These are phyloP conservation scores for Ptyas mucosa DNA, from an alignment of 2,113 vertebrate species.

Conservation along the genomic window DNA sequence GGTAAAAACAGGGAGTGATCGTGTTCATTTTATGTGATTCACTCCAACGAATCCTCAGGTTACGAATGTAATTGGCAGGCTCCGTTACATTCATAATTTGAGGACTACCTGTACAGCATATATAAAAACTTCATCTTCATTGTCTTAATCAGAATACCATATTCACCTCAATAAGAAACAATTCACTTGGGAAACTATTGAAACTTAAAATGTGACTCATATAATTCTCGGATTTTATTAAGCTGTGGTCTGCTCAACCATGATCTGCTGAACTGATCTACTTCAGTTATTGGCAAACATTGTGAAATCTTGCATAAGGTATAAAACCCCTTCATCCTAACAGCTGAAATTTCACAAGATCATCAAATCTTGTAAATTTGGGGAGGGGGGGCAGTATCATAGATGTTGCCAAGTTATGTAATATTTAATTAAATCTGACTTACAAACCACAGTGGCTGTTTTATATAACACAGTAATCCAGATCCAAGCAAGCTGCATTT, in stretches of 20 bases:
- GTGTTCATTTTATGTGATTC: too few relatives aligned
- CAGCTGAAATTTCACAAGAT: not conserved
- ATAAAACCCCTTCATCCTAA: not conserved
- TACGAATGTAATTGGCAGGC: too few relatives aligned
- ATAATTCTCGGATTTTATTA: not conserved
- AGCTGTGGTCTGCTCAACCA: not conserved
- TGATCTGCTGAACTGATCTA: not conserved
- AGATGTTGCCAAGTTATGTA: not conserved
- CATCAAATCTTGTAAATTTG: not conserved
- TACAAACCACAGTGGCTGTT: not conserved
- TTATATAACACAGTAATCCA: not conserved
- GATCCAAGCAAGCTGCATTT: not conserved
- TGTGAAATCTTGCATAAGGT: not conserved
- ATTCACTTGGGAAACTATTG: not conserved
- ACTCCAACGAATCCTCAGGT: too few relatives aligned
- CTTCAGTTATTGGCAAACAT: not conserved
- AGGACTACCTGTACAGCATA: too few relatives aligned
- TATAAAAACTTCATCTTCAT: not conserved
- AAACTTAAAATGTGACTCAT: not conserved
- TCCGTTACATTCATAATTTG: too few relatives aligned
- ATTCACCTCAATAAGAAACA: not conserved
- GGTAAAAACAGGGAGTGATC: too few relatives aligned
- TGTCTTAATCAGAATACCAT: not conserved
- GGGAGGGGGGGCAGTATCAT: accelerated
- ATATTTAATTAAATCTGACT: not conserved